Base-by-base conservation (phyloP, 2,113 vertebrate genomes). In the Odontesthes bonariensis region DNA sequence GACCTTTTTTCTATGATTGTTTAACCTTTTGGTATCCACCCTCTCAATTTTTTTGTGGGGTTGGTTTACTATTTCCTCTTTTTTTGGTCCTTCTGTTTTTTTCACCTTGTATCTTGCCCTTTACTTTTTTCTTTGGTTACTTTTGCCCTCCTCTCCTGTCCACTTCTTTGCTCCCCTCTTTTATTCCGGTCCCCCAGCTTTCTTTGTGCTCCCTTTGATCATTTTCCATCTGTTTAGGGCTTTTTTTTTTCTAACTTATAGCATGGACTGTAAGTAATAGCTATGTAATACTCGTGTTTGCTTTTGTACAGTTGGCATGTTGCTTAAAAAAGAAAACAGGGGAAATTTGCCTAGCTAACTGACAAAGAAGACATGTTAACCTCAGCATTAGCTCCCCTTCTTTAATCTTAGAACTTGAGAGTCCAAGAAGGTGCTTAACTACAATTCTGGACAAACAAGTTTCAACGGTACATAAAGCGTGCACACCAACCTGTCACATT, bases 171-270 rank as follows among this genome's bases (percentile, higher is more conserved):
- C 58, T 77, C 53, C 47, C 80, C 79, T 86, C 86, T 78, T 85
- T 83, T 85, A 83, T 86, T 89, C 38, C 54, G 83, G 69, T 81
- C 85, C 75, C 79, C 69, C 69, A 88, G 81, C 77, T 77, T 55
- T 75, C 76, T 79, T 83, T 91, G 62, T 7, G 10, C 68, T 77
- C 65, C 65, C 58, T 60, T 52, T 67, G 38, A 40, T 75, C 49
- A 10, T 74, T 17, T 67, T 68, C 77, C 64, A n/a, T n/a, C n/a
- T n/a, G n/a, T n/a, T n/a, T n/a, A n/a, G n/a, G n/a, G n/a, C n/a
- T n/a, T n/a, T n/a, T n/a, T n/a, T n/a, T n/a, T n/a, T n/a, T n/a
- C n/a, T n/a, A n/a, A n/a, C n/a, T n/a, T n/a, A n/a, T n/a, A n/a
- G n/a, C 64, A 31, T 51, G 16, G 46, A 73, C 73, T 70, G 38